phyloP scores from a whole-genome alignment of 2,113 vertebrate species.

The Eolophus roseicapilla region DNA sequence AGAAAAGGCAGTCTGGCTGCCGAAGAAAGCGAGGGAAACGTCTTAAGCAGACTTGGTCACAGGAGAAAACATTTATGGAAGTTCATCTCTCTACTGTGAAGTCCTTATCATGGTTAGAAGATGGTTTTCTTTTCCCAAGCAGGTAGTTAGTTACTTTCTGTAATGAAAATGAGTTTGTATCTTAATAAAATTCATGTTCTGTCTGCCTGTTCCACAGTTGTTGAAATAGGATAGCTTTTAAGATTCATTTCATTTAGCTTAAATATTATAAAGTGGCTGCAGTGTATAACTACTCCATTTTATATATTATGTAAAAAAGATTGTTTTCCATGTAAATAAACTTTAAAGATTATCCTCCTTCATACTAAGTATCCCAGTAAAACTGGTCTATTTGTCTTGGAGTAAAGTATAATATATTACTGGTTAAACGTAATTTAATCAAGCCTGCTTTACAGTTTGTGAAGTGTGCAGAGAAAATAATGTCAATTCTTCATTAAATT shows the following conservation, averaged over 20 bases:
- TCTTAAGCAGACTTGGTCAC: background rate
- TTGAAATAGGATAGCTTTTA: constrained; percentile 24
- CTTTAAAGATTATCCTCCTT: constrained; percentile 25
- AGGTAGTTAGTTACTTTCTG: background rate
- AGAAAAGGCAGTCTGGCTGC: background rate
- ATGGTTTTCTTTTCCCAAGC: background rate
- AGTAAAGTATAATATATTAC: constrained; percentile 67
- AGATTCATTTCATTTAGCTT: constrained; percentile 49
- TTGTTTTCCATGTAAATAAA: constrained; percentile 55
- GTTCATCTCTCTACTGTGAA: background rate
- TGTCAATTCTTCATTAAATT: background rate
- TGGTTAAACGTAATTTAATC: constrained; percentile 53
- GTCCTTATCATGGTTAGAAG: background rate
- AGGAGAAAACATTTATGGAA: background rate
- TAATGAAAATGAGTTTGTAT: background rate
- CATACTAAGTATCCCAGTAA: constrained; percentile 64
- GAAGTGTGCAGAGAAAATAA: constrained; percentile 29
- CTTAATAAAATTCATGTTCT: background rate
- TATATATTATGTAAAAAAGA: constrained; percentile 37
- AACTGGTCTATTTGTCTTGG: constrained; percentile 63
- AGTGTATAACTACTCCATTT: constrained; percentile 54
- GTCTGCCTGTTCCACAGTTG: background rate
- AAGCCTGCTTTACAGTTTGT: constrained; percentile 8
- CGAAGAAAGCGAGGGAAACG: background rate
- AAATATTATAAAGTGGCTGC: constrained; percentile 40